Evolutionary conservation across 2,797 vertebrate genomes (phyloP).

Genomic region (Pantherophis vulpinus): DNA sequence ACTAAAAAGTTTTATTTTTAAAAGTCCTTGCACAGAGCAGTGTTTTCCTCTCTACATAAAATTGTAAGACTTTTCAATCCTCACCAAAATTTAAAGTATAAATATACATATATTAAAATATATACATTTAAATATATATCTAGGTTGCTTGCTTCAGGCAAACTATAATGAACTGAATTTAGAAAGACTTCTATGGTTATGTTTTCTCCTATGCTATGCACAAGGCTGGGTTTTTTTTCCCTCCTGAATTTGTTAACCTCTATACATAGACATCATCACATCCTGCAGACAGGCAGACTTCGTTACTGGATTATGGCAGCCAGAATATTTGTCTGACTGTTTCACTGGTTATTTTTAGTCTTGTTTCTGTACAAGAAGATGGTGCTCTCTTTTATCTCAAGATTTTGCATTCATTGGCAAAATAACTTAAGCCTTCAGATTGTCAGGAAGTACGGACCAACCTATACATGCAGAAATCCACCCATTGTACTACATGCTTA

Average conservation of each 20-base stretch:
- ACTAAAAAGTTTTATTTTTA: not conserved
- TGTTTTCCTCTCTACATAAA: not conserved
- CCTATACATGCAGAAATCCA: not conserved
- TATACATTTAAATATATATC: not conserved
- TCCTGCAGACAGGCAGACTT: not conserved
- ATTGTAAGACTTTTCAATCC: not conserved
- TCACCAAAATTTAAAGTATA: not conserved
- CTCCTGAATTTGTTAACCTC: not conserved
- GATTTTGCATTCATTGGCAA: not conserved
- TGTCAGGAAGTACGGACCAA: not conserved
- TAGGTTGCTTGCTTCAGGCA: constrained; percentile 13
- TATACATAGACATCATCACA: not conserved
- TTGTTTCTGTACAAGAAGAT: not conserved
- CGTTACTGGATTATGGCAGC: not conserved
- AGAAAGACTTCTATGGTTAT: not conserved
- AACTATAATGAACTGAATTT: not conserved
- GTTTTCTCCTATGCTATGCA: not conserved
- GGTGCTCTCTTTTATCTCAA: not conserved
- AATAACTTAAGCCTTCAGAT: not conserved
- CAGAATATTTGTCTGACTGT: not conserved
- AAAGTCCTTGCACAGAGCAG: constrained; percentile 4
- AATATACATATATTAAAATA: not conserved
- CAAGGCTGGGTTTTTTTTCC: not conserved
- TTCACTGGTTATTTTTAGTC: not conserved
- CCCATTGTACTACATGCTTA: not conserved